Conservation (phyloP, 2,797 vertebrate species). For the Acanthurus tractus region DNA sequence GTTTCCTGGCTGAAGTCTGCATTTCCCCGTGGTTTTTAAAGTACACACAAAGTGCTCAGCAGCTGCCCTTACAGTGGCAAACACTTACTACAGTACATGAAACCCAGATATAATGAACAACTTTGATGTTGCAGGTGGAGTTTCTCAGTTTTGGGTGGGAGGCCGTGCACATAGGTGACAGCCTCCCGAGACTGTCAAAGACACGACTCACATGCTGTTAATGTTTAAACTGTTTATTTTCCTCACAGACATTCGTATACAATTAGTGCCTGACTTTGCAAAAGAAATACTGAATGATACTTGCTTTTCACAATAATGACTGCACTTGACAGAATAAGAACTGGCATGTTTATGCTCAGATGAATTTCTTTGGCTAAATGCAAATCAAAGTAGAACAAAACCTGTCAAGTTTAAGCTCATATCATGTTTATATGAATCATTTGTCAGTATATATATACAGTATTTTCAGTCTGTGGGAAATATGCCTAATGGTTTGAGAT, state of each 20-base stretch:
- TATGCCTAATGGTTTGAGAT: not conserved
- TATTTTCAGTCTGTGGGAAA: not conserved
- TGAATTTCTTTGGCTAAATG: not conserved
- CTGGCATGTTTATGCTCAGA: not conserved
- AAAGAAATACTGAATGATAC: not conserved
- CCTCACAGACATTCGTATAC: conserved; percentile 2
- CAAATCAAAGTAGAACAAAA: conserved; percentile 9
- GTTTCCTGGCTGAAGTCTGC: conserved; percentile 1
- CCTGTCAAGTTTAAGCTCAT: not conserved
- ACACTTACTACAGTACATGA: conserved; percentile 8
- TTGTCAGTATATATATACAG: not conserved
- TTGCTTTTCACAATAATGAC: conserved; percentile 19
- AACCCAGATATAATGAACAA: conserved; percentile 46
- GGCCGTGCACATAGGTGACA: conserved; percentile 13
- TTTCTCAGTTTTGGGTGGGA: conserved; percentile 54
- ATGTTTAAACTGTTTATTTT: conserved; percentile 16
- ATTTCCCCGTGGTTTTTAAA: not conserved
- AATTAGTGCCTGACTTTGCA: not conserved
- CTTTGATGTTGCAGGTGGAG: conserved; percentile 48
- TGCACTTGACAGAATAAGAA: conserved; percentile 10
- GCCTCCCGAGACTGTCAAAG: conserved; percentile 47
- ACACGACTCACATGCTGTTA: conserved; percentile 25
- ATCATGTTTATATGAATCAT: conserved; percentile 1
- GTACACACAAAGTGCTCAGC: conserved; percentile 21
- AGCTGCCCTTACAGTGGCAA: conserved; percentile 12